Conservation (phyloP, 2,888 invertebrate genomes). For the Catocala fraxini region DNA sequence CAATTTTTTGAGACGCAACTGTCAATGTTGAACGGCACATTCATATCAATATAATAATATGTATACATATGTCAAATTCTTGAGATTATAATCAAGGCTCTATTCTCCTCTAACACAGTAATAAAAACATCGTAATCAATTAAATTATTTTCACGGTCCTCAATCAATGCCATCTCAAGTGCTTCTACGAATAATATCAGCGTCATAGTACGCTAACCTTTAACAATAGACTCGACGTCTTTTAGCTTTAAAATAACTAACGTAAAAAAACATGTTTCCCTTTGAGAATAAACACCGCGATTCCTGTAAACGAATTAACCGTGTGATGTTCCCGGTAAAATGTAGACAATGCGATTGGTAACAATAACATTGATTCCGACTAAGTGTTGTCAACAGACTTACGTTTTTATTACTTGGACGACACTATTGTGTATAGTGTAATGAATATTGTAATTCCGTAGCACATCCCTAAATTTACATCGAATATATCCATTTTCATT, state of each 20-base stretch:
- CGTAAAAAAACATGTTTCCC: slow-evolving; percentile 69
- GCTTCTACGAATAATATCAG: slow-evolving; percentile 51
- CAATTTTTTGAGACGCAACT: too few species aligned
- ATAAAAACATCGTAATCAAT: slow-evolving; percentile 16
- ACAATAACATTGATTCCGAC: slow-evolving; percentile 53
- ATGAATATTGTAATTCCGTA: not conserved
- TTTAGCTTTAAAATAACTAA: slow-evolving; percentile 60
- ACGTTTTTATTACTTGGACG: slow-evolving; percentile 19
- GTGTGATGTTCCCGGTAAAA: slow-evolving; percentile 67
- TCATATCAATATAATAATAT: too few species aligned
- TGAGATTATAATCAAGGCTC: not conserved
- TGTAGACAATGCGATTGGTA: slow-evolving; percentile 75
- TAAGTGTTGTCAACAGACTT: slow-evolving; percentile 36
- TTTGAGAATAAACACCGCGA: slow-evolving; percentile 65
- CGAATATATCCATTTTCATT: too few species aligned
- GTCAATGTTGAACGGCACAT: too few species aligned
- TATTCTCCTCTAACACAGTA: slow-evolving; percentile 5
- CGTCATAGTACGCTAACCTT: slow-evolving; percentile 59
- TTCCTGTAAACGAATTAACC: slow-evolving; percentile 74
- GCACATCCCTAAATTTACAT: too few species aligned
- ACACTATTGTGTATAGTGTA: slow-evolving; percentile 10
- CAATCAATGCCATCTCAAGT: slow-evolving; percentile 45
- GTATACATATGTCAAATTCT: not conserved
- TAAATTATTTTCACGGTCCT: slow-evolving; percentile 30
- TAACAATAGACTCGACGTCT: slow-evolving; percentile 66